Conservation (phyloP, 2,113 vertebrate genomes). For the Hemiprocne comata region DNA sequence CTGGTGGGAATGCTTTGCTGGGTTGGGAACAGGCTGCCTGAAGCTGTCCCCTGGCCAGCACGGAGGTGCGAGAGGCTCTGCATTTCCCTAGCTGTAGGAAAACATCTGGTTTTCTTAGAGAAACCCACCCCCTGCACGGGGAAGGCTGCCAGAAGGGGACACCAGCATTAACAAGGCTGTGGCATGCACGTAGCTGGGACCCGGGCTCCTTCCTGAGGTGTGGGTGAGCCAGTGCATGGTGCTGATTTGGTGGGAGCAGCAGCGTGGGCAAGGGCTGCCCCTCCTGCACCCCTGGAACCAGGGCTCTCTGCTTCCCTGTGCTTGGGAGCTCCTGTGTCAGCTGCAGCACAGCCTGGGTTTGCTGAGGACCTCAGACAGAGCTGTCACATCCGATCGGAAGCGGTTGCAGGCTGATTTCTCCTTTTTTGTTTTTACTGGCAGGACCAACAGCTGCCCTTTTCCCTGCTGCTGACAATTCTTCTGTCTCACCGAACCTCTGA, state of each 20-base stretch:
- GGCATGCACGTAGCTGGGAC: rapidly evolving
- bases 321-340: neutral
- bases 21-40: neutral
- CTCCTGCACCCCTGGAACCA: neutral
- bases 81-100: neutral
- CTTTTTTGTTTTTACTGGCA: conserved; percentile 59
- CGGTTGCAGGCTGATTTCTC: neutral
- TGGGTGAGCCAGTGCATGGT: rapidly evolving
- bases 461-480: neutral
- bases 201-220: neutral
- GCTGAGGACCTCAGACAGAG: neutral
- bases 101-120: neutral
- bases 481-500: neutral
- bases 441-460: conserved; percentile 25
- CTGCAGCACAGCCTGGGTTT: neutral
- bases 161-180: neutral
- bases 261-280: neutral
- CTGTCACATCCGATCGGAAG: conserved; percentile 43
- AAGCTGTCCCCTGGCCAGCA: neutral
- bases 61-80: neutral
- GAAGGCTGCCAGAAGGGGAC: neutral
- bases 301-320: neutral
- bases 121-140: neutral
- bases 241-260: neutral
- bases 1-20: neutral